A percentile compares a stretch with the other conserved stretches of the same genome.
Evolutionary conservation across 2,797 vertebrate species (phyloP).

Genomic region (Peromyscus eremicus): DNA sequence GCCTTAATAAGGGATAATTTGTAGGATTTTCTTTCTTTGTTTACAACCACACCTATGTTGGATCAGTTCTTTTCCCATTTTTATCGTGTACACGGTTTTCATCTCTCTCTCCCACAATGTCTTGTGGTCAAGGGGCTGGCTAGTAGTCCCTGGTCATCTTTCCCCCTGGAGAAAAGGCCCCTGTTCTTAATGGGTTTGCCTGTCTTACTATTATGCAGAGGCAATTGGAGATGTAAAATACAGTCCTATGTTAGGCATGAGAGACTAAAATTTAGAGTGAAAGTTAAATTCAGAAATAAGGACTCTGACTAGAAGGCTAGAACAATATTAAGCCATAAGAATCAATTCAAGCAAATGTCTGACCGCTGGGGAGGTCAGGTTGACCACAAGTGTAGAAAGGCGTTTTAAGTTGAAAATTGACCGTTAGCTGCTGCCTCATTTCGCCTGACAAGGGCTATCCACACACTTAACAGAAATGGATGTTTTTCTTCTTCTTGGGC

Average conservation of each 20-base stretch:
- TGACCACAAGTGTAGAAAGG: slow-evolving; percentile 57
- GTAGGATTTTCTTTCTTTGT: slow-evolving; percentile 3
- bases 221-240: not conserved
- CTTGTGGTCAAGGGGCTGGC: not conserved
- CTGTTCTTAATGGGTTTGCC: not conserved
- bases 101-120: not conserved
- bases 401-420: slow-evolving; percentile 63
- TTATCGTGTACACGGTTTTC: not conserved
- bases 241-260: not conserved
- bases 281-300: slow-evolving; percentile 56
- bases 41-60: not conserved
- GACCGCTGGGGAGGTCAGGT: slow-evolving; percentile 33
- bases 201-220: not conserved
- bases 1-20: not conserved
- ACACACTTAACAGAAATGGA: slow-evolving; percentile 70
- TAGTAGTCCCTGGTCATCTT: not conserved
- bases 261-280: slow-evolving; percentile 17
- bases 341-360: slow-evolving; percentile 26
- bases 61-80: not conserved
- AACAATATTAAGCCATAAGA: slow-evolving; percentile 50
- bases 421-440: slow-evolving; percentile 57
- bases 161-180: not conserved
- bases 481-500: slow-evolving; percentile 27
- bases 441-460: slow-evolving; percentile 57
- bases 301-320: not conserved